Evolutionary conservation across 2,113 vertebrate species (phyloP), one percentile per base, ranked within the genome.

Genomic region (Pavo muticus): DNA sequence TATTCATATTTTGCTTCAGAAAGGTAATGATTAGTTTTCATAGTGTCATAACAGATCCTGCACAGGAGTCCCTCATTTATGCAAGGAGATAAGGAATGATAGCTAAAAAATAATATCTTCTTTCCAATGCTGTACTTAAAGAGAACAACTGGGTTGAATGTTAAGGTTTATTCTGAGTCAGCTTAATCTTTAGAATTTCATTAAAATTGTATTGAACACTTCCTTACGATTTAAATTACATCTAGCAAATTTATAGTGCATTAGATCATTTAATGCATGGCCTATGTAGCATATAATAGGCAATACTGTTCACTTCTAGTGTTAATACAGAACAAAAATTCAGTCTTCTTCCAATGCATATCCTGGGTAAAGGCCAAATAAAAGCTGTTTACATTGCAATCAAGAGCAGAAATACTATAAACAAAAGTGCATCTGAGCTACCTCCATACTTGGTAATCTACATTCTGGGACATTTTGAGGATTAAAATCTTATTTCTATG

Each of bases 191-290:
- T 87, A 78, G 67, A 95, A 91, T 77, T 77, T 70, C 56, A 94
- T 94, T 93, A 92, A 74, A 94, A 80, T 81, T 95, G 80, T 94
- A 95, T 94, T 77, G 67, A 86, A 90, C 45, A 56, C 11, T 83
- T 80, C n/a, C 29, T 95, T 94, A 87, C 0, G 1, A 50, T 95
- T 95, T 88, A 91, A 91, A 90, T 90, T 91, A 65, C 61, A 88
- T 95, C 76, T 93, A 65, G 35, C 42, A 96, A 93, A 88, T 75
- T 56, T 87, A 91, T 48, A 91, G 85, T 93, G 40, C 87, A 76
- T 95, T 92, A 89, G 50, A 32, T 94, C 63, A 88, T 94, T 95
- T 96, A 96, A 94, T 85, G 76, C 80, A 81, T 90, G 88, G 67
- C 61, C 83, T 91, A 70, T 61, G 65, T 37, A 84, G 76, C 0